Evolutionary conservation across 2,113 vertebrate genomes (phyloP).

Genomic region (Semnornis frantzii): DNA sequence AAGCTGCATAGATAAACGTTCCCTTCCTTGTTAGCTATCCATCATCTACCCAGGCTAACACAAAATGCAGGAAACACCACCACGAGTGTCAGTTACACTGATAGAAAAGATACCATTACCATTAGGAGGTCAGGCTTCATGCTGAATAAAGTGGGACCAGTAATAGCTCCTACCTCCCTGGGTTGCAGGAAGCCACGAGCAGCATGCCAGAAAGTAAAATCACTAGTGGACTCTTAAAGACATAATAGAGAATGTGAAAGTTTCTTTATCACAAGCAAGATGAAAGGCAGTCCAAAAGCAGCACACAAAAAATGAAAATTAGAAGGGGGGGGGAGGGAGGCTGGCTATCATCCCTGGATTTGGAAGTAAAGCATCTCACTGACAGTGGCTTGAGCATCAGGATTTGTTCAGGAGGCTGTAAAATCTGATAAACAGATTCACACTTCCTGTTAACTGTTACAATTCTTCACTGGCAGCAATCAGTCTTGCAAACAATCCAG

Average conservation of each 20-base stretch:
- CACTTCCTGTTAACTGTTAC: conserved; percentile 2
- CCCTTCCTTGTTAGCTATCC: not conserved
- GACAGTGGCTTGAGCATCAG: not conserved
- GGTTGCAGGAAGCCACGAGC: not conserved
- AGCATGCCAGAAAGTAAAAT: not conserved
- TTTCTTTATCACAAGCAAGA: not conserved
- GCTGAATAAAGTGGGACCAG: not conserved
- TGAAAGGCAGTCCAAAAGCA: not conserved
- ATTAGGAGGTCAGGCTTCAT: not conserved
- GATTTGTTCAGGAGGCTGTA: conserved; percentile 14
- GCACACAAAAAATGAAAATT: not conserved
- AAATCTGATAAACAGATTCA: conserved; percentile 27
- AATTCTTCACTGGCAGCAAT: not conserved
- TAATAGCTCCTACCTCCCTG: not conserved
- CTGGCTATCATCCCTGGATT: not conserved
- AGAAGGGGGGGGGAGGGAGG: not conserved
- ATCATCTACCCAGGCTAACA: not conserved
- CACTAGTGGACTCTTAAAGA: not conserved
- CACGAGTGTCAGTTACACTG: not conserved
- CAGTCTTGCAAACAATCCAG: not conserved
- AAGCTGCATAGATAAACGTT: conserved; percentile 37
- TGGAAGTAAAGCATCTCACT: not conserved
- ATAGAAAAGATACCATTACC: not conserved
- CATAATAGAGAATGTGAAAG: not conserved
- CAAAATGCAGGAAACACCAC: not conserved